Evolutionary conservation across 1,140 invertebrate species (phyloP).

Genomic region (Drosophila arizonae): DNA sequence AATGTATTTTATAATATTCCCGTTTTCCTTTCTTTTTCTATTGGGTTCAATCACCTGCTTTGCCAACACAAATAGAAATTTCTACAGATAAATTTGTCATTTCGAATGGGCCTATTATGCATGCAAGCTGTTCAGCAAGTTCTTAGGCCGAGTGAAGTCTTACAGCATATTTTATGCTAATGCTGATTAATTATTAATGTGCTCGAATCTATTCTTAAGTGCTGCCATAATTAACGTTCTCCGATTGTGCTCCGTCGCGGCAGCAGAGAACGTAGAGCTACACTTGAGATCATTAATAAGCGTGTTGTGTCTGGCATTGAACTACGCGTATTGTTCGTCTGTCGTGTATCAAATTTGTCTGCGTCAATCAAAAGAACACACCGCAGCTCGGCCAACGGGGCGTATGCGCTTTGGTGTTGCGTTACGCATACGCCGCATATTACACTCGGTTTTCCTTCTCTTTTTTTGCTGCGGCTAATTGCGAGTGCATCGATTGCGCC

Average conservation of each 20-base stretch:
- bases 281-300: slow-evolving; percentile 29
- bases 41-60: slow-evolving; percentile 40
- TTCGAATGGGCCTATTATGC: slow-evolving; percentile 15
- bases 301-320: slow-evolving; percentile 30
- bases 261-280: neutral
- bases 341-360: neutral
- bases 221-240: slow-evolving; percentile 1
- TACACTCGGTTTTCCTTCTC: neutral
- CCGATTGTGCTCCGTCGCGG: slow-evolving; percentile 8
- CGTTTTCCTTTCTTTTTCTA: slow-evolving; percentile 4
- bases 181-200: slow-evolving; percentile 27
- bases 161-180: slow-evolving; percentile 45
- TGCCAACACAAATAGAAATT: slow-evolving; percentile 3
- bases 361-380: slow-evolving; percentile 12
- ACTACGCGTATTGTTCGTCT: slow-evolving; percentile 10
- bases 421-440: slow-evolving; percentile 37
- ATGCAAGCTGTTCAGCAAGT: slow-evolving; percentile 21
- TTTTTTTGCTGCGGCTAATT: slow-evolving; percentile 20
- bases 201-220: slow-evolving; percentile 6
- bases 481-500: slow-evolving; percentile 25
- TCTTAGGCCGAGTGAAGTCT: slow-evolving; percentile 12
- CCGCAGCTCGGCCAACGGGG: slow-evolving; percentile 22
- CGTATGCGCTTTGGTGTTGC: slow-evolving; percentile 36
- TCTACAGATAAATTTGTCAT: slow-evolving; percentile 24
- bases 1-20: neutral